phyloP scores from a whole-genome alignment of 2,113 vertebrate genomes.

The Anas platyrhynchos region DNA sequence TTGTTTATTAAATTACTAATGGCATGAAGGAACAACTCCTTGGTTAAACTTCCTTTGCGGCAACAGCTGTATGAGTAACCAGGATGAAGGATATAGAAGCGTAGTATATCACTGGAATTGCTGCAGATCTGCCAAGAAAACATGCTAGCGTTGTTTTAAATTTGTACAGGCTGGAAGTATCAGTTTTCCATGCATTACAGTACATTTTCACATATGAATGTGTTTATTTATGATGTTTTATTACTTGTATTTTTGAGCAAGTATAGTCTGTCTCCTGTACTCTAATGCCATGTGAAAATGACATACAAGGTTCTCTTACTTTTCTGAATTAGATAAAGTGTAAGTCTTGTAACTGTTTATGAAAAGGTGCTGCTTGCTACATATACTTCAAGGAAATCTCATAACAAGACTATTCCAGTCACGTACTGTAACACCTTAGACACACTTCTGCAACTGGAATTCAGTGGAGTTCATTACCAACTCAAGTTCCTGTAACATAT shows the following conservation, averaged over 20 bases:
- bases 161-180: neutral
- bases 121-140: neutral
- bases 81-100: neutral
- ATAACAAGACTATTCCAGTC: neutral
- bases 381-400: neutral
- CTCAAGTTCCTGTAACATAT: neutral
- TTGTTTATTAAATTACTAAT: neutral
- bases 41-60: neutral
- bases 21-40: neutral
- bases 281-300: neutral
- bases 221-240: neutral
- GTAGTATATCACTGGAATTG: neutral
- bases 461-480: neutral
- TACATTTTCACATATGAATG: neutral
- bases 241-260: neutral
- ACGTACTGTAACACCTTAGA: neutral
- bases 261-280: neutral
- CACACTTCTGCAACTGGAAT: neutral
- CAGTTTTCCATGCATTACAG: neutral
- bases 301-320: neutral
- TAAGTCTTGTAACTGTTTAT: neutral
- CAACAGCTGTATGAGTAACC: fast-evolving
- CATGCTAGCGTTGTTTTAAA: neutral
- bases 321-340: too few relatives aligned
- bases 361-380: neutral